Evolutionary conservation across 2,888 invertebrate species (phyloP), one percentile per base, ranked within the genome.

Genomic region (Leucoptera coffeella): DNA sequence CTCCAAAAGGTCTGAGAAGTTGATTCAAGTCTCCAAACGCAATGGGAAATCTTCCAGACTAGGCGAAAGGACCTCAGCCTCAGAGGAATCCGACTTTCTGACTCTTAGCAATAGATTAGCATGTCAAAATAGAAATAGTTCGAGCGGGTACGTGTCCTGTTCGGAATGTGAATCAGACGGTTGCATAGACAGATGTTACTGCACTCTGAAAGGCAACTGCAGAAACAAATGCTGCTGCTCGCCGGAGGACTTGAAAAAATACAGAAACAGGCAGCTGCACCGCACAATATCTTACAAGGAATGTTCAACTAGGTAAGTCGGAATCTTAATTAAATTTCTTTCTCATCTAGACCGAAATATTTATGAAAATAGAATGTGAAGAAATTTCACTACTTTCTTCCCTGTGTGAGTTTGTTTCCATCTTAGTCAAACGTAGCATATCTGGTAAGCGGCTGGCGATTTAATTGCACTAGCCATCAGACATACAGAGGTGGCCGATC

Each of bases 91-190:
- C 0, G 76, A 78, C 35, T 72, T 73, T 39, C 42, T 71, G 30
- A 73, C 74, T 3, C 51, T 77, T 2, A 75, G 76, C 37, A 77
- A 78, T 37, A 59, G 77, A 29, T 50, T 74, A 3, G 75, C 73
- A 26, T 77, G 77, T 32, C 72, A 77, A 33, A 77, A 78, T 34
- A 48, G 79, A 21, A 78, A 78, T 38, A 78, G 78, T 41, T 78
- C 78, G 5, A 78, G 78, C 40, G 78, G 78, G 39, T 89, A 89
- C 45, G 87, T 89, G 2, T 87, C 88, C 3, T 91, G 89, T 49
- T 89, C 89, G 22, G 91, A 91, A 52, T 91, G 91, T 46, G 89
- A 90, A 43, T 88, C 87, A 2, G 89, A 89, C 39, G 83, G 86
- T 9, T 89, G 89, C 43, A 80, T 85, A 0, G 89, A 90, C 46